Base-by-base conservation (phyloP, 1,140 invertebrate species). In the Eurosta solidaginis region DNA sequence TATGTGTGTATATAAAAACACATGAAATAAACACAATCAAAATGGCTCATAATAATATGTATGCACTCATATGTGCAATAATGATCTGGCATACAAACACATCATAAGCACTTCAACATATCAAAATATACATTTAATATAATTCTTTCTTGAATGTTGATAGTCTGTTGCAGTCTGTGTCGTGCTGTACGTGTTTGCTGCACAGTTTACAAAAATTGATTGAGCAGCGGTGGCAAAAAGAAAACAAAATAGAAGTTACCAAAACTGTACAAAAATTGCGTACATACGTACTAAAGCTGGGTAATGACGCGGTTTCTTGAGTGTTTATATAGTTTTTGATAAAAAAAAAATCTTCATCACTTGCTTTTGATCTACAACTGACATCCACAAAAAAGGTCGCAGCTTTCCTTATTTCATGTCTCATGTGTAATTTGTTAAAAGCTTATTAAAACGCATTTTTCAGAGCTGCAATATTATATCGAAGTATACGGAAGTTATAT, bases 191-290 rank as follows among this genome's bases (percentile, higher is more conserved):
- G 73, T 74, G 73, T 74, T 74, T 47, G 40, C 73, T 47, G 73
- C 73, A 74, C 45, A 47, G 44, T 74, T 74, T 42, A n/a, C 73
- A 81, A 83, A 85, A 84, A 84, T 85, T 85, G 84, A 85, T 85
- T 85, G 84, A 85, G 84, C 84, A 85, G 79, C 79, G 45, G 47
- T 76, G 33, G 22, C 42, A 49, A 12, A 76, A 76, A 50, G 12
- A 75, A 45, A 42, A 17, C 1, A 20, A 47, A 74, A 74, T 3
- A 17, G 45, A 74, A 47, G n/a, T n/a, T n/a, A n/a, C n/a, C n/a
- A 74, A 3, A 27, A 12, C 2, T 45, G 25, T 9, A 27, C 20
- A 74, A 4, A 3, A 14, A 20, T 17, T 44, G 0, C 40, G 9
- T 12, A 74, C 36, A 44, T 42, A 3, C 20, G 44, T 3, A 14